A percentile compares a stretch with the other conserved stretches of the same genome.
phyloP scores from a whole-genome alignment of 2,797 vertebrate species.

The Forpus xanthops region DNA sequence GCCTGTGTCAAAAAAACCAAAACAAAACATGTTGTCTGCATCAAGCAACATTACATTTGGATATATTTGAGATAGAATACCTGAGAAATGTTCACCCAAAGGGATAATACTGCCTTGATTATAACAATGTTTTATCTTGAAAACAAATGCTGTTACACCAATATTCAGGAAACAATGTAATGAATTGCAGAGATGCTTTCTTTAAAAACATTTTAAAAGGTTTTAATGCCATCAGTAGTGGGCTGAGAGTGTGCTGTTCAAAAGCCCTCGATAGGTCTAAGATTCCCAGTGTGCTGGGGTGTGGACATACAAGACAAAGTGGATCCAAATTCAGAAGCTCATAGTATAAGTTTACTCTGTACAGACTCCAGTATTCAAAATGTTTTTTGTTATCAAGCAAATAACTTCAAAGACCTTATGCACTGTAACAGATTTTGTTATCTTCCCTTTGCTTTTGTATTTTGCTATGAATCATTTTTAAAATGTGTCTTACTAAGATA shows the following conservation, averaged over 20 bases:
- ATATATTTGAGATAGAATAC: background rate
- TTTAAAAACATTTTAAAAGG: background rate
- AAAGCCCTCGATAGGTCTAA: background rate
- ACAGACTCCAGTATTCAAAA: background rate
- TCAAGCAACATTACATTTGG: background rate
- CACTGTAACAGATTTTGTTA: constrained; percentile 59
- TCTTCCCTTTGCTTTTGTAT: constrained; percentile 46
- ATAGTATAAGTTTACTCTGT: background rate
- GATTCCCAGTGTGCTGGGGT: background rate
- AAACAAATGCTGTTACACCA: background rate
- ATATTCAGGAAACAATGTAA: background rate
- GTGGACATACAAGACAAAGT: background rate
- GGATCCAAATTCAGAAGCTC: background rate
- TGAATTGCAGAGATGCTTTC: background rate
- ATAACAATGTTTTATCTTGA: background rate
- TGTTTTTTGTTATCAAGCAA: background rate
- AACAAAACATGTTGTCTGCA: background rate
- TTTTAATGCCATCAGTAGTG: background rate
- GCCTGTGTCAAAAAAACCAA: background rate
- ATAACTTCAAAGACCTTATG: constrained; percentile 22
- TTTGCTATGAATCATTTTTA: constrained; percentile 68
- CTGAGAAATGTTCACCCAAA: background rate
- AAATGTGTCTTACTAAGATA: constrained; percentile 48
- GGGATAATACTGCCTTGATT: background rate
- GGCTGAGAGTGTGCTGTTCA: background rate